Evolutionary conservation across 2,888 invertebrate species (phyloP), one percentile per base, ranked within the genome.

Genomic region (Cistogaster globosa): DNA sequence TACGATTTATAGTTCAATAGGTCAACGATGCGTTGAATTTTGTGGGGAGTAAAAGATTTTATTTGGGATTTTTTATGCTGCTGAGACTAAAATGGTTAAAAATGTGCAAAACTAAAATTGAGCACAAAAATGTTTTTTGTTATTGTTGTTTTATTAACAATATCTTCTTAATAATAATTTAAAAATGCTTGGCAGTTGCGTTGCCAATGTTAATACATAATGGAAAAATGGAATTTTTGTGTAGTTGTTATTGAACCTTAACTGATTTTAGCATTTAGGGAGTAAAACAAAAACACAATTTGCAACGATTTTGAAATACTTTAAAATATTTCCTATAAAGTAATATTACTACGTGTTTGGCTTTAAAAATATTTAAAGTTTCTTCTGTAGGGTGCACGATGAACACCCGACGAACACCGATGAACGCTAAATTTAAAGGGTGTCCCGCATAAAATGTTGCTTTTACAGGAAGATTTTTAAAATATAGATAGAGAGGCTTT

Each of bases 21-120:
- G 91, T 91, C 91, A 91, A 91, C 91, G 90, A 91, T 91, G 91
- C 91, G 91, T 91, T 90, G 91, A 91, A 89, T 90, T 85, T 71
- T 48, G 67, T 72, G 69, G 83, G 82, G 63, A 77, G 60, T 65
- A 18, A 38, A 38, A 71, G 55, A 69, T 55, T 69, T 65, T 38
- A 57, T 72, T 65, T 3, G 36, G 48, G 26, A 58, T 72, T 72
- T 58, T 36, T 0, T 45, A 58, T 32, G 67, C 62, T 53, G 71
- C 65, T 77, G 72, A 80, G 71, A 38, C 45, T 57, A 68, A 45
- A 62, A 72, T 79, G 82, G 26, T 79, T 79, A 57, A 77, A 78
- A 75, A 77, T 78, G 74, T 75, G 82, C 26, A 85, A 85, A 85
- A 85, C 78, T 85, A 65, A 74, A 84, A 69, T 72, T 83, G 51